Percentiles rank a stretch among this genome's conserved stretches.
These are phyloP conservation scores for Eucriotettix oculatus DNA, from an alignment of 2,888 invertebrate species.

Conservation along the genomic window DNA sequence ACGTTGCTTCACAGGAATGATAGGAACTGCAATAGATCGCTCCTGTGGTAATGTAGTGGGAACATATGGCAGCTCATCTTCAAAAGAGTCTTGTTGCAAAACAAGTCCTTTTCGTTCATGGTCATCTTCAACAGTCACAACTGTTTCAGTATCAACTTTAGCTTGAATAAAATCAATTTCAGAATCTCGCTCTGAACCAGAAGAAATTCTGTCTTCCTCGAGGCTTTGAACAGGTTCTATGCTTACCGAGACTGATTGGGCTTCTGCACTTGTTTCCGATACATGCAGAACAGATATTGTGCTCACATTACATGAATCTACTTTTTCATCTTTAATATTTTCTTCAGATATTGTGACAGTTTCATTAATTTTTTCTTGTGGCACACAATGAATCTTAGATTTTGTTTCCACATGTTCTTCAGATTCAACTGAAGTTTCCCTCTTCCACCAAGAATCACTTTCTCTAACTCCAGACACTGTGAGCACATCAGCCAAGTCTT, in stretches of 20 bases:
- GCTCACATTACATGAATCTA: too few species aligned
- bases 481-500: background rate
- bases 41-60: slow-evolving; percentile 81
- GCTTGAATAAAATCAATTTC: slow-evolving; percentile 32
- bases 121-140: slow-evolving; percentile 35
- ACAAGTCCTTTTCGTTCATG: slow-evolving; percentile 62
- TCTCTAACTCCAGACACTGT: background rate
- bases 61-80: slow-evolving; percentile 70
- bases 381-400: too few species aligned
- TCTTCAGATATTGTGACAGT: too few species aligned
- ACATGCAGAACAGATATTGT: too few species aligned
- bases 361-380: too few species aligned
- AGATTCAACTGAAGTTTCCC: too few species aligned
- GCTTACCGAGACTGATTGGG: too few species aligned
- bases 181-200: slow-evolving; percentile 57
- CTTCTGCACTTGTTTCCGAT: too few species aligned
- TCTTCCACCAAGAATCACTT: slow-evolving; percentile 12
- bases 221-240: slow-evolving; percentile 11
- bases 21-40: slow-evolving; percentile 61
- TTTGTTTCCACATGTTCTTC: too few species aligned
- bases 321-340: too few species aligned
- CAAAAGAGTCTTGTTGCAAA: slow-evolving; percentile 59
- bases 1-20: slow-evolving; percentile 62
- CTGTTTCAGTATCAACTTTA: slow-evolving; percentile 25
- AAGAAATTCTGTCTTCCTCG: slow-evolving; percentile 27